A percentile compares a stretch with the other conserved stretches of the same genome.
Evolutionary conservation across 2,888 invertebrate species (phyloP).

Genomic region (Acleris sparsana): DNA sequence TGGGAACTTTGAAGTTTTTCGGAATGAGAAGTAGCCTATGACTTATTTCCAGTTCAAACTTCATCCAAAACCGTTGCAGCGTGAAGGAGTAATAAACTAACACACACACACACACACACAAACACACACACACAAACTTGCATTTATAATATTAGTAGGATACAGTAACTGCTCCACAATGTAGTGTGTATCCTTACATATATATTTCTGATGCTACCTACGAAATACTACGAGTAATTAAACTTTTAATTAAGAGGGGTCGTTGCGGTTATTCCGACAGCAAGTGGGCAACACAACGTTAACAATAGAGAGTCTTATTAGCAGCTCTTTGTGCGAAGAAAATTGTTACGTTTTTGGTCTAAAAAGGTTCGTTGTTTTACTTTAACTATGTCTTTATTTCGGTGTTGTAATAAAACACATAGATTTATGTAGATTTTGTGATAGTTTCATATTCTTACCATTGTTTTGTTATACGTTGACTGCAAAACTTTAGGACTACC

Average conservation of each 20-base stretch:
- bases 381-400: not conserved
- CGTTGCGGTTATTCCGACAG: slow-evolving; percentile 21
- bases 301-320: slow-evolving; percentile 34
- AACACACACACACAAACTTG: too few species aligned
- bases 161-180: too few species aligned
- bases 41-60: too few species aligned
- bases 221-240: slow-evolving; percentile 30
- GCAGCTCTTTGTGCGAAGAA: slow-evolving; percentile 23
- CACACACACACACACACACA: too few species aligned
- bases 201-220: slow-evolving; percentile 2
- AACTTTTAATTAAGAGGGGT: slow-evolving; percentile 34
- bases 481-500: too few species aligned
- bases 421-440: not conserved
- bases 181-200: too few species aligned
- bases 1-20: too few species aligned
- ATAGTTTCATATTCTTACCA: not conserved
- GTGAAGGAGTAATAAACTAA: too few species aligned
- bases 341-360: slow-evolving; percentile 24
- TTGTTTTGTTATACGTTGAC: too few species aligned
- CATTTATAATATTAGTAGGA: too few species aligned
- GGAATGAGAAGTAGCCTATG: too few species aligned
- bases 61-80: too few species aligned
- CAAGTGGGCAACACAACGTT: slow-evolving; percentile 22
- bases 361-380: slow-evolving; percentile 2
- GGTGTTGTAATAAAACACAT: not conserved